A percentile compares a stretch with the other conserved stretches of the same genome.
phyloP scores from a whole-genome alignment of 2,797 vertebrate genomes.

The Phalanger gymnotis region DNA sequence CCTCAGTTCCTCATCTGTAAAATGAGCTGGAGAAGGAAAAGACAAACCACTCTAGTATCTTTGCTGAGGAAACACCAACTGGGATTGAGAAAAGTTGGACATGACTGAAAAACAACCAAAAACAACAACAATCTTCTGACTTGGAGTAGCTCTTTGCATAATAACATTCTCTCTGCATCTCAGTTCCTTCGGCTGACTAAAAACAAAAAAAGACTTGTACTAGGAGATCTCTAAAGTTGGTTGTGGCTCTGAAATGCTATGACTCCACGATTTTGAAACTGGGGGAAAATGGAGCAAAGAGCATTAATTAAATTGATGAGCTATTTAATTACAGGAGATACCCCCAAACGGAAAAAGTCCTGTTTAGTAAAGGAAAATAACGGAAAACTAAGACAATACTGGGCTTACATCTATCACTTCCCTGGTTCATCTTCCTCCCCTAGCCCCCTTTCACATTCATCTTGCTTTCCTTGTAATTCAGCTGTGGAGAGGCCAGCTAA shows the following conservation, averaged over 20 bases:
- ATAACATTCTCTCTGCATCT: neutral
- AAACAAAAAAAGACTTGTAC: neutral
- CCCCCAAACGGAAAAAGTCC: slow-evolving; percentile 54
- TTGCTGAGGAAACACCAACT: neutral
- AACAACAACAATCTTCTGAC: neutral
- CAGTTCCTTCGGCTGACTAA: neutral
- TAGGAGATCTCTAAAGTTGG: neutral
- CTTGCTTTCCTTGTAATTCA: slow-evolving; percentile 58
- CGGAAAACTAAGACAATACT: slow-evolving; percentile 65
- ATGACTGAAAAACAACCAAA: neutral
- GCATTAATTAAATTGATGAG: slow-evolving; percentile 41
- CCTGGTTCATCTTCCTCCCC: slow-evolving; percentile 58
- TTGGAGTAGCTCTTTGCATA: neutral
- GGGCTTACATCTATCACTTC: slow-evolving; percentile 52
- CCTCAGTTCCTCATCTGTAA: neutral
- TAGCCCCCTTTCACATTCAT: slow-evolving; percentile 35
- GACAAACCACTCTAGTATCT: neutral
- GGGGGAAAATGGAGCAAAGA: neutral
- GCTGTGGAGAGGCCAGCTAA: slow-evolving; percentile 42
- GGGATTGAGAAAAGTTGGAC: neutral
- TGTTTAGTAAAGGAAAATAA: slow-evolving; percentile 16
- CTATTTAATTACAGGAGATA: slow-evolving; percentile 62
- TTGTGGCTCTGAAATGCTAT: neutral
- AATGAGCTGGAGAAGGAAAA: neutral
- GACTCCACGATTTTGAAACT: neutral